Base-by-base conservation (phyloP, 1,140 invertebrate species). In the Macrobrachium nipponense region DNA sequence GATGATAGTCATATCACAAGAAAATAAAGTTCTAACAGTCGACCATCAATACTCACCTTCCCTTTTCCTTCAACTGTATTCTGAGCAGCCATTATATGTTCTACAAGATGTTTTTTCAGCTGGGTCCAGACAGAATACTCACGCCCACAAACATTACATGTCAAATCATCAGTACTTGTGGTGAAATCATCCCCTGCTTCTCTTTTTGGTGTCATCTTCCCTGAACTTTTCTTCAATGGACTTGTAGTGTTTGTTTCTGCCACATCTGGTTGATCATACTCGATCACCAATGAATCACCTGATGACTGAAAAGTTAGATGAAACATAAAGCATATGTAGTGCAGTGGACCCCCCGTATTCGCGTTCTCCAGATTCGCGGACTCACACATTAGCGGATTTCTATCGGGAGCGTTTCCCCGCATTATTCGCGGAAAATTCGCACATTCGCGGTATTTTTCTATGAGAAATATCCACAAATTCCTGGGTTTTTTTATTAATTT, bases 101-200 rank as follows among this genome's bases (percentile, higher is more conserved):
- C 79, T 36, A 86, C n/a, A 8, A 86, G 58, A 43, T 86, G 85
- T 80, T 86, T 86, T 59, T 86, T 86, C 23, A 86, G 78, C 23
- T 80, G 78, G 43, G 85, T 86, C 85, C 85, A 86, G 59, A 80
- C 51, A 23, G 27, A 58, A 36, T 86, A 86, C 43, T 75, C 85
- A 23, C 76, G 68, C 7, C 85, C 85, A 66, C 85, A 86, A 4
- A 86, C 78, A 76, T 86, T 86, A 75, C 85, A 86, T 43, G 85
- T 86, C 18, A 86, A 44, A 17, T 86, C 85, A 86, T 86, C 85
- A 61, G 79, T 86, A 78, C 70, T 86, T 27, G 79, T 62, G 51
- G 75, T 66, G 20, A 60, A 70, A 6, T 85, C 79, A 11, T 85
- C 83, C 7, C 77, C 73, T 8, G 43, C 58, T 62, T 85, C 83